These are phyloP conservation scores for Montipora foliosa DNA, from an alignment of 64 coral and sea anemone genomes.

Conservation along the genomic window DNA sequence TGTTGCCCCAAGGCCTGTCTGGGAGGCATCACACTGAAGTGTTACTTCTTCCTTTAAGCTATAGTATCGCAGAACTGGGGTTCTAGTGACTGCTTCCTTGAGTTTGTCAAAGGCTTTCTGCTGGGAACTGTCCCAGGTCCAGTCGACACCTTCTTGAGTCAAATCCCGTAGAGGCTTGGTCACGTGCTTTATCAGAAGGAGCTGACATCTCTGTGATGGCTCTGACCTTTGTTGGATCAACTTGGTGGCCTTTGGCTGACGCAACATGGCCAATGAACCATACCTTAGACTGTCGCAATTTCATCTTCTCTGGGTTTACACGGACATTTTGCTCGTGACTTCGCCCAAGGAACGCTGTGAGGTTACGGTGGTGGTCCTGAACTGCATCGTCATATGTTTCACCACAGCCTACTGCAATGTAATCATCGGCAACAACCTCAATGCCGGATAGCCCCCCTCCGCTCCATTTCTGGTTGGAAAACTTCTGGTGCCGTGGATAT, in stretches of 20 bases:
- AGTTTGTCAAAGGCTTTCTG: neutral
- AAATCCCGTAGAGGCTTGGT: neutral
- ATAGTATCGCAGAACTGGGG: neutral
- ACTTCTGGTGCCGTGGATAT: neutral
- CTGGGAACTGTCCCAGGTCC: neutral
- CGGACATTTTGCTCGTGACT: neutral
- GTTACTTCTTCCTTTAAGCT: slow-evolving; percentile 5
- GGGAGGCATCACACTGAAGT: slow-evolving; percentile 42
- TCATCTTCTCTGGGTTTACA: slow-evolving; percentile 22
- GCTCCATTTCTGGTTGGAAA: slow-evolving; percentile 2
- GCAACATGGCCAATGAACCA: slow-evolving; percentile 11
- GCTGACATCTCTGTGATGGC: neutral
- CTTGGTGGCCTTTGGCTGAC: slow-evolving; percentile 8
- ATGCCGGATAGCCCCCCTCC: neutral
- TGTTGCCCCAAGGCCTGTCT: slow-evolving; percentile 2
- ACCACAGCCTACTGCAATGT: slow-evolving; percentile 6
- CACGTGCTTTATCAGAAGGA: neutral
- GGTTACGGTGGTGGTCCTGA: neutral
- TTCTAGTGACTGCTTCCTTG: neutral
- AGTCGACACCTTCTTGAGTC: too few species aligned
- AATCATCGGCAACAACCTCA: slow-evolving; percentile 30
- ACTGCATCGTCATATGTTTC: slow-evolving; percentile 13
- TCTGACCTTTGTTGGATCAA: slow-evolving; percentile 22
- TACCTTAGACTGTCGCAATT: neutral
- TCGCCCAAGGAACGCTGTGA: neutral